Conservation (phyloP, 1,140 invertebrate genomes). For the Sarcophaga peregrina region DNA sequence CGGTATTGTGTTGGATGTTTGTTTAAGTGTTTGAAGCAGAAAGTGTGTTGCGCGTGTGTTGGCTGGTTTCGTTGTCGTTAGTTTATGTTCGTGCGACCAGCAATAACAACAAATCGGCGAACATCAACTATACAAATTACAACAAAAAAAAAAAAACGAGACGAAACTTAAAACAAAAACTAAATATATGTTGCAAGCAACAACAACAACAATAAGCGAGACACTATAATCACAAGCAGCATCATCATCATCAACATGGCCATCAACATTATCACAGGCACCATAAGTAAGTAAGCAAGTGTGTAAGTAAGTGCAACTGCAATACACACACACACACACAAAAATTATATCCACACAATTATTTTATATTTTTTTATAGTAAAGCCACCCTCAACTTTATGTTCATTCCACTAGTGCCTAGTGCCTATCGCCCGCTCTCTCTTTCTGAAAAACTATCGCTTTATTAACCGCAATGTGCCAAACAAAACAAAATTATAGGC, state of each 20-base stretch:
- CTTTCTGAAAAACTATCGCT: background rate
- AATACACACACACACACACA: no score
- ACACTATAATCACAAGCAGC: no score
- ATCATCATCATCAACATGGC: no score
- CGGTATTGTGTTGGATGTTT: background rate
- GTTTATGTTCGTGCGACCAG: background rate
- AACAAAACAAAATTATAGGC: constrained; percentile 30
- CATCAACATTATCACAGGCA: no score
- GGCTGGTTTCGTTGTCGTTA: constrained; percentile 5
- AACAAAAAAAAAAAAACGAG: background rate
- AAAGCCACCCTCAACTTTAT: constrained; percentile 8
- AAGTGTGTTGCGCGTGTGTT: background rate
- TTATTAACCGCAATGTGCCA: constrained; percentile 29
- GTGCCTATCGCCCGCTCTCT: no score
- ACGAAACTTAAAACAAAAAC: no score
- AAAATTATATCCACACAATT: background rate
- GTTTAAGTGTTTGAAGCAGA: background rate
- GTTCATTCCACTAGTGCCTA: background rate
- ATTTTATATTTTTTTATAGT: constrained; percentile 10
- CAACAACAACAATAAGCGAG: background rate
- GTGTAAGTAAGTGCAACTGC: no score
- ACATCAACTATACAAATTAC: constrained; percentile 19
- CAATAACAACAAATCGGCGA: background rate
- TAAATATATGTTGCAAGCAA: background rate
- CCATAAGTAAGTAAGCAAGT: no score